These are phyloP conservation scores for Anoplius nigerrimus DNA, from an alignment of 2,888 invertebrate species.

Conservation along the genomic window DNA sequence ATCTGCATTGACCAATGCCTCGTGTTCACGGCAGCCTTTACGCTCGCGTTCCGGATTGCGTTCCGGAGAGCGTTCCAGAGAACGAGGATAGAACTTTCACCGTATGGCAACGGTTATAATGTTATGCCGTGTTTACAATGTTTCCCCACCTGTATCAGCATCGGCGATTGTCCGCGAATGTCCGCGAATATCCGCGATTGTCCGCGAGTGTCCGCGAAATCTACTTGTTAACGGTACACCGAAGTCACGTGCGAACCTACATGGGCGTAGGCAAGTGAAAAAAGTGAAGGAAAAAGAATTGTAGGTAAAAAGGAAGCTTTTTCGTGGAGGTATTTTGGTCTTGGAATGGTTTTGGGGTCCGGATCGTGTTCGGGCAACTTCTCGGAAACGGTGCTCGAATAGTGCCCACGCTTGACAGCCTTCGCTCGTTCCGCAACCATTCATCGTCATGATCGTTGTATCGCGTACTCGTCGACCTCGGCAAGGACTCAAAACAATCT, in stretches of 20 bases:
- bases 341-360: no score
- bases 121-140: constrained; percentile 44
- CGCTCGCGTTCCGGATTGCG: constrained; percentile 11
- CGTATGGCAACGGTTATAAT: constrained; percentile 45
- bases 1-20: constrained; percentile 7
- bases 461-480: constrained; percentile 36
- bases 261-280: not conserved
- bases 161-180: no score
- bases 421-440: constrained; percentile 17
- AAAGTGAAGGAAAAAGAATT: not conserved
- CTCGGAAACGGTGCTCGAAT: constrained; percentile 13
- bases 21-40: not conserved
- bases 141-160: constrained; percentile 23
- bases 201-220: constrained; percentile 39
- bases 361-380: constrained; percentile 4
- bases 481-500: constrained; percentile 48
- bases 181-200: not conserved
- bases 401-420: constrained; percentile 12
- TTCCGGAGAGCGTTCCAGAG: constrained; percentile 6
- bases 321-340: no score
- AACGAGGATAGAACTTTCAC: constrained; percentile 48
- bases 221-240: constrained; percentile 28
- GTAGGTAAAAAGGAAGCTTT: not conserved
- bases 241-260: constrained; percentile 7
- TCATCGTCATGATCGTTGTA: constrained; percentile 15